These are phyloP conservation scores for Sturnus vulgaris DNA, from an alignment of 2,113 vertebrate species.

Conservation along the genomic window DNA sequence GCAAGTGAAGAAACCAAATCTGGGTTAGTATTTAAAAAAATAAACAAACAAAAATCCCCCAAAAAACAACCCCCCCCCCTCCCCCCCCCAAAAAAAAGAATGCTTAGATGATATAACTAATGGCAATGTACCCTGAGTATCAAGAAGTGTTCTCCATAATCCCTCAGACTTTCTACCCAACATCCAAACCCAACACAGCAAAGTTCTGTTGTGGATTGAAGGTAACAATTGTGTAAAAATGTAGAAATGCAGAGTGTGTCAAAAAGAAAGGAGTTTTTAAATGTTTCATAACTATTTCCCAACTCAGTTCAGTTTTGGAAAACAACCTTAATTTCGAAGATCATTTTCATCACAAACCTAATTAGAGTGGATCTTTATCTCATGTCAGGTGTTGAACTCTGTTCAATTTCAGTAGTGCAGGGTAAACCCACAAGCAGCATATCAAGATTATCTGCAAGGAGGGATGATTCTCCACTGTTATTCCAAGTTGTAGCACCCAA, in stretches of 20 bases:
- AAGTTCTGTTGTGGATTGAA: neutral
- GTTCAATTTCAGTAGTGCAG: neutral
- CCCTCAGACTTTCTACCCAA: neutral
- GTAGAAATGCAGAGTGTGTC: neutral
- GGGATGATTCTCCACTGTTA: neutral
- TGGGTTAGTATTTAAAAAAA: neutral
- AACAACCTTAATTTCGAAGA: neutral
- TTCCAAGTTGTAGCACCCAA: neutral
- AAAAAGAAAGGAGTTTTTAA: neutral
- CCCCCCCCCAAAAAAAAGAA: neutral
- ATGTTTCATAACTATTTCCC: neutral
- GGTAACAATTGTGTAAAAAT: neutral
- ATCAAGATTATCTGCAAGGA: neutral
- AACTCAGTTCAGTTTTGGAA: neutral
- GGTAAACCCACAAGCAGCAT: neutral
- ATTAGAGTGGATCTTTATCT: constrained; percentile 1
- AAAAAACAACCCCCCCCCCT: neutral
- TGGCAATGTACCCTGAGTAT: neutral
- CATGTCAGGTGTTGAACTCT: neutral
- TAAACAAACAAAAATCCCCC: neutral
- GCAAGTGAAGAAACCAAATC: neutral
- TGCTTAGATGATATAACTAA: neutral
- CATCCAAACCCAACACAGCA: accelerated
- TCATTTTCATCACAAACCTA: neutral
- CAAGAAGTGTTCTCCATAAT: neutral